phyloP scores from a whole-genome alignment of 1,140 invertebrate species.

The Caenorhabditis brenneri region DNA sequence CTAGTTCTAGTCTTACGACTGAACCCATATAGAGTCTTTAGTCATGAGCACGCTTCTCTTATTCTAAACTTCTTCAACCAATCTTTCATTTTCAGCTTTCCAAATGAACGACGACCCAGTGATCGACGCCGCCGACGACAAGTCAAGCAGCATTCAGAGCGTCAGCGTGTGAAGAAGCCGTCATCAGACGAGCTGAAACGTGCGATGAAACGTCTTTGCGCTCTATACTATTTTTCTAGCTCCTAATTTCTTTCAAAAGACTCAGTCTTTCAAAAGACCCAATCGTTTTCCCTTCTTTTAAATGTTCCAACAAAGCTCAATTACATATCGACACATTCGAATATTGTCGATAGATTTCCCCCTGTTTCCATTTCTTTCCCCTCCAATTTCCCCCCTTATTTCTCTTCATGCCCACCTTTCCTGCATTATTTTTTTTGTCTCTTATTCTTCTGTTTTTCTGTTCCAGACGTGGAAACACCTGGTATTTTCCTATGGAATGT shows the following conservation, averaged over 20 bases:
- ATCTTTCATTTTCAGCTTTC: conserved; percentile 15
- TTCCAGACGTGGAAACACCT: too few relatives aligned
- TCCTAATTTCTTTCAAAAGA: conserved; percentile 22
- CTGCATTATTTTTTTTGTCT: too few relatives aligned
- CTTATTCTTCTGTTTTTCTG: too few relatives aligned
- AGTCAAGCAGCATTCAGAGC: conserved; percentile 29
- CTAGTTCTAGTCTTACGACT: background rate
- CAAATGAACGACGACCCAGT: conserved; percentile 43
- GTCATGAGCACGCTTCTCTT: background rate
- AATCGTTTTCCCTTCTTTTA: too few relatives aligned
- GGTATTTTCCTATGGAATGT: too few relatives aligned
- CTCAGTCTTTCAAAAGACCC: too few relatives aligned
- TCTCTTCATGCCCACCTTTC: too few relatives aligned
- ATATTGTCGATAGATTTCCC: too few relatives aligned
- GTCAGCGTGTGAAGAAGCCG: conserved; percentile 16
- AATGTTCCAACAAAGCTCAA: too few relatives aligned
- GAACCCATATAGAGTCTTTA: background rate
- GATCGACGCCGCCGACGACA: conserved; percentile 37
- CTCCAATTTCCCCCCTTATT: too few relatives aligned
- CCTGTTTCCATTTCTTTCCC: too few relatives aligned
- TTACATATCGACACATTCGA: too few relatives aligned
- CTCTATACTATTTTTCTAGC: conserved; percentile 20
- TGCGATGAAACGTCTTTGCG: conserved; percentile 24
- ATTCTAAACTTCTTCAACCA: background rate
- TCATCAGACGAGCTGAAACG: background rate